Evolutionary conservation across 2,113 vertebrate species (phyloP).

Genomic region (Actinemys pallida): DNA sequence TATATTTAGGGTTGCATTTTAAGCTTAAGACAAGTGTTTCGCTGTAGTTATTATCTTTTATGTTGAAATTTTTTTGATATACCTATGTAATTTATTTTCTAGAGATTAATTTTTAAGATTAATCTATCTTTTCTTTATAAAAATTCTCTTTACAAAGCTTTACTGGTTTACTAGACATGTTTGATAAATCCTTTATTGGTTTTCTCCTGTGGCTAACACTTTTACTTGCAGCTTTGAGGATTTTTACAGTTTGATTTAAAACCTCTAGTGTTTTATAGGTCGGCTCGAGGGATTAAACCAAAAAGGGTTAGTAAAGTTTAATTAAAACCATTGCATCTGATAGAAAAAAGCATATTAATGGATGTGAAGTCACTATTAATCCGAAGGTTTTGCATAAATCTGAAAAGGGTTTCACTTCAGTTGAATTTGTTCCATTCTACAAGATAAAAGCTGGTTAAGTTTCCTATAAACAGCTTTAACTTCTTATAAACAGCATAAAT

Average conservation of each 20-base stretch:
- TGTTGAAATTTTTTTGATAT: slow-evolving; percentile 15
- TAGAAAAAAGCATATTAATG: slow-evolving; percentile 68
- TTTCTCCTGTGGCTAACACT: slow-evolving; percentile 50
- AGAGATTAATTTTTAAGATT: slow-evolving; percentile 41
- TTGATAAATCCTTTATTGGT: slow-evolving; percentile 68
- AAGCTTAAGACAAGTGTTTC: neutral
- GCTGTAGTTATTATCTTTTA: neutral
- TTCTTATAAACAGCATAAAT: slow-evolving; percentile 42
- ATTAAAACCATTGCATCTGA: slow-evolving; percentile 73
- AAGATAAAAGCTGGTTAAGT: slow-evolving; percentile 48
- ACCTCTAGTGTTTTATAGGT: slow-evolving; percentile 68
- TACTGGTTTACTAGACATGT: slow-evolving; percentile 53
- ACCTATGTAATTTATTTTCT: slow-evolving; percentile 2
- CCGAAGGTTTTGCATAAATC: slow-evolving; percentile 39
- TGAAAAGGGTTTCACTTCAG: slow-evolving; percentile 37
- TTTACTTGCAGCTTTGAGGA: slow-evolving; percentile 62
- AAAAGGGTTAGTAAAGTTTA: slow-evolving; percentile 73
- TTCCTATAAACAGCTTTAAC: slow-evolving; percentile 28
- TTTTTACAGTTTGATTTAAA: slow-evolving; percentile 78
- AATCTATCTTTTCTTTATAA: neutral
- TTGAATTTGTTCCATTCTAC: slow-evolving; percentile 42
- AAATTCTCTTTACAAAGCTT: slow-evolving; percentile 30
- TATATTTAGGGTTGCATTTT: neutral
- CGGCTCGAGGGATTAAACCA: slow-evolving; percentile 71
- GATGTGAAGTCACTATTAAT: slow-evolving; percentile 62